phyloP scores from a whole-genome alignment of 2,797 vertebrate species.

The Morelia viridis region DNA sequence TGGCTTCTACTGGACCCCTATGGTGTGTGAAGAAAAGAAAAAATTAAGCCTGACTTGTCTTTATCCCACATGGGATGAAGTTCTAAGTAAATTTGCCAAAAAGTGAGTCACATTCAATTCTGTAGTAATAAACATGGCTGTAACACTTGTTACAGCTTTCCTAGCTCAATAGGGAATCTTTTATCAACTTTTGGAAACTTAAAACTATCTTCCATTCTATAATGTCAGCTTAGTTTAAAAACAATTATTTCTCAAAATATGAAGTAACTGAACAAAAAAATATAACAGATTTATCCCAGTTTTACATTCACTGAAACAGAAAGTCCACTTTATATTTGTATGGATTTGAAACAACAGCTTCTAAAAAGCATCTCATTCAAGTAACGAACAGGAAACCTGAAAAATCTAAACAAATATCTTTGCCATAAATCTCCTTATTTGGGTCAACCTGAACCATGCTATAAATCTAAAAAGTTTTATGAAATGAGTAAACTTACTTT shows the following conservation, averaged over 20 bases:
- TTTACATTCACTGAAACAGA: background rate
- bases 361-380: background rate
- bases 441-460: background rate
- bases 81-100: background rate
- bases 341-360: background rate
- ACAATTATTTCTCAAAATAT: background rate
- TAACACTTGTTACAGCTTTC: background rate
- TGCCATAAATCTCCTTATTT: background rate
- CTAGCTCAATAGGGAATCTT: background rate
- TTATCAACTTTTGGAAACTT: background rate
- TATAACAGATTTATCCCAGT: no score
- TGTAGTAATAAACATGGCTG: background rate
- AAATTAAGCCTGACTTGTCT: background rate
- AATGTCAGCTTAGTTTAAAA: background rate
- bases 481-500: slow-evolving; percentile 79
- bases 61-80: background rate
- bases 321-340: background rate
- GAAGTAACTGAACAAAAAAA: background rate
- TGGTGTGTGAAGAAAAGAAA: background rate
- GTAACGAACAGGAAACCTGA: background rate
- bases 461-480: background rate
- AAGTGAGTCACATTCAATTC: background rate
- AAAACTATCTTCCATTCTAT: background rate
- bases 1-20: background rate
- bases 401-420: background rate